phyloP scores from a whole-genome alignment of 2,113 vertebrate genomes.

The Lycocorax pyrrhopterus region DNA sequence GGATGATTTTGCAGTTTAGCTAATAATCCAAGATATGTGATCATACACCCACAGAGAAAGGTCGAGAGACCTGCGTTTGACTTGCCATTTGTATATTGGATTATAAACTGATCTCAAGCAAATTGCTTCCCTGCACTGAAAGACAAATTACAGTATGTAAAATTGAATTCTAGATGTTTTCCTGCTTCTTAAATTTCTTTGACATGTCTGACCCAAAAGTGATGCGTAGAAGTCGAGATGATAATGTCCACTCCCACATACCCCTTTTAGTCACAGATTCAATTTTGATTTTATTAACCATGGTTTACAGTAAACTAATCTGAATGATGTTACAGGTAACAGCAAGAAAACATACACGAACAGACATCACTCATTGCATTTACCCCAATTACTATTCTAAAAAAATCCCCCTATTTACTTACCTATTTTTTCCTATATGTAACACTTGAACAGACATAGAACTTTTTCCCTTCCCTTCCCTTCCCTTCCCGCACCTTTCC shows the following conservation, averaged over 20 bases:
- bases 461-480: neutral
- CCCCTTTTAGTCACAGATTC: neutral
- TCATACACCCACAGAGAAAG: neutral
- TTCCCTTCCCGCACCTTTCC: neutral
- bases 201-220: neutral
- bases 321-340: neutral
- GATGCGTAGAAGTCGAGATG: neutral
- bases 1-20: neutral
- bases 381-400: neutral
- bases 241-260: neutral
- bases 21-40: neutral
- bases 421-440: neutral
- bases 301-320: neutral
- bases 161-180: neutral
- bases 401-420: fast-evolving
- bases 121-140: neutral
- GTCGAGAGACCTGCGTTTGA: neutral
- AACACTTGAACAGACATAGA: neutral
- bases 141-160: neutral
- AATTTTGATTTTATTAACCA: neutral
- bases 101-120: neutral
- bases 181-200: neutral
- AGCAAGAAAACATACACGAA: neutral
- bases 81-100: neutral
- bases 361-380: neutral